phyloP scores from a whole-genome alignment of 2,113 vertebrate species.

The Lagopus leucura region DNA sequence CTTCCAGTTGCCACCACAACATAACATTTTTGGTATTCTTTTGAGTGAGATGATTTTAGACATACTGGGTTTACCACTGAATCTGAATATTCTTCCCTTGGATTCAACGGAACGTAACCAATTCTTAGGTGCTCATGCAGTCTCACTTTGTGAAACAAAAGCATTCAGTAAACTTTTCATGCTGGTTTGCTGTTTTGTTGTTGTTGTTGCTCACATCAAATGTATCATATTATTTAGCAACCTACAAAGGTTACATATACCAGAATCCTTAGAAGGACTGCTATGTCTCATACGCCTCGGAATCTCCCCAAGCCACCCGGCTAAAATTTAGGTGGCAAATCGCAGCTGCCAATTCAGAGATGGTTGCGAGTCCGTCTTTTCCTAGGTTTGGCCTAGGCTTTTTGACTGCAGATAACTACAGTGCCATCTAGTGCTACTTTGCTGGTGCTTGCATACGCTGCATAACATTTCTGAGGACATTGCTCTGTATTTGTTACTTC shows the following conservation, averaged over 20 bases:
- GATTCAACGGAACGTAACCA: background rate
- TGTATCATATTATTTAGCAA: background rate
- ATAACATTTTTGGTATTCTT: background rate
- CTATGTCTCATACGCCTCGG: background rate
- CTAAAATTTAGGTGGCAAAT: background rate
- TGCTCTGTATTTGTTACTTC: background rate
- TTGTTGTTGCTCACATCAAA: background rate
- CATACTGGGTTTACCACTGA: background rate
- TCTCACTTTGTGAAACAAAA: background rate
- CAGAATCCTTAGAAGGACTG: background rate
- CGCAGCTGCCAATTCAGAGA: background rate
- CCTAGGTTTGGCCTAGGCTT: background rate
- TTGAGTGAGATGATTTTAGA: background rate
- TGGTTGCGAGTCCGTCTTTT: background rate
- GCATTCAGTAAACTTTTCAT: background rate
- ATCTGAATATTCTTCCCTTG: background rate
- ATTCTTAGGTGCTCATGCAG: background rate
- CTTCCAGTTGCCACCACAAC: background rate
- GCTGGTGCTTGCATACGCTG: background rate
- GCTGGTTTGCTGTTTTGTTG: background rate
- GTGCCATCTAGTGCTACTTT: constrained; percentile 62
- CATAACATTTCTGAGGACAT: background rate
- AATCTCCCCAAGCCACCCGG: background rate
- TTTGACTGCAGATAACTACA: constrained; percentile 20
- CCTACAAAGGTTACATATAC: background rate